Conservation (phyloP, 2,888 invertebrate species). For the Drosophila pseudotakahashii region DNA sequence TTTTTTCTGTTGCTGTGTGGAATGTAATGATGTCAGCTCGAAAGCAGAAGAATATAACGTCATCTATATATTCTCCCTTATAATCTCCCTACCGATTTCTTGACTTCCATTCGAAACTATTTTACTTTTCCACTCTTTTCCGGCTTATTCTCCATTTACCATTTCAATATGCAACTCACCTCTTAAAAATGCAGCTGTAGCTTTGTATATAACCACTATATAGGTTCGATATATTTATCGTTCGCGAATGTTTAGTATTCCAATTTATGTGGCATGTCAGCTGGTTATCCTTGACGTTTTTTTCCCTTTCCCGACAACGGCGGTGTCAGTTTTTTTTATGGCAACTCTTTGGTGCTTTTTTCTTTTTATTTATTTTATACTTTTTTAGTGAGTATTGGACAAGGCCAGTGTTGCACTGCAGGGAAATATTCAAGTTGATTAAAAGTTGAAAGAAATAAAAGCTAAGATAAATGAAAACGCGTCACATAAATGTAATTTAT, state of each 20-base stretch:
- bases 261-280: slow-evolving; percentile 79
- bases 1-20: background rate
- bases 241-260: slow-evolving; percentile 65
- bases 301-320: slow-evolving; percentile 43
- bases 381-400: slow-evolving; percentile 45
- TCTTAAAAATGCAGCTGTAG: slow-evolving; percentile 51
- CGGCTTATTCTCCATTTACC: slow-evolving; percentile 1
- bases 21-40: slow-evolving; percentile 39
- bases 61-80: slow-evolving; percentile 9
- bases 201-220: slow-evolving; percentile 33
- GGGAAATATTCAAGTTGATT: slow-evolving; percentile 33
- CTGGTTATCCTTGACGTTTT: slow-evolving; percentile 72
- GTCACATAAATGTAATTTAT: slow-evolving; percentile 47
- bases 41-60: slow-evolving; percentile 12
- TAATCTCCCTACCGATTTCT: background rate
- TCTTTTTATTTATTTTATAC: slow-evolving; percentile 40
- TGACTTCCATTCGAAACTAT: background rate
- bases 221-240: slow-evolving; percentile 51
- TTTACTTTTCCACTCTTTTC: slow-evolving; percentile 9
- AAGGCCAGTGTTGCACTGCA: slow-evolving; percentile 73
- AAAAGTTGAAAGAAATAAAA: slow-evolving; percentile 7
- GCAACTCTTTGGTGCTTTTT: slow-evolving; percentile 65
- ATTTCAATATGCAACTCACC: slow-evolving; percentile 61
- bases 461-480: slow-evolving; percentile 23
- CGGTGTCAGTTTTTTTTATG: slow-evolving; percentile 57